Conservation (phyloP, 1,140 invertebrate species). For the Cydia splendana region DNA sequence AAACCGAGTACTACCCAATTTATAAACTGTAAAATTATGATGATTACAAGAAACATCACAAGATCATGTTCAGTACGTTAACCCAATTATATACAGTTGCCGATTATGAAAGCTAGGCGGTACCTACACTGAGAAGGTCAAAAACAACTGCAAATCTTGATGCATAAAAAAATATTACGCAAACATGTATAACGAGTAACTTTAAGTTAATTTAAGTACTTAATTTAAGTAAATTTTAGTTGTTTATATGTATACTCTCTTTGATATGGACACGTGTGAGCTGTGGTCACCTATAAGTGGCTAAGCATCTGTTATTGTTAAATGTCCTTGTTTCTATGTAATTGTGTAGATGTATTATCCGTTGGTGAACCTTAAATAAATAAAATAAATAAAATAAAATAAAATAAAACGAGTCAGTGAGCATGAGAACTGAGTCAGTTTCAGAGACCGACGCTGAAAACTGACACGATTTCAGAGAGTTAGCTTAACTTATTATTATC, state of each 20-base stretch:
- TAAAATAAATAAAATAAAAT: too few species aligned
- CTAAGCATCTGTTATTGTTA: too few species aligned
- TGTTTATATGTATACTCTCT: too few species aligned
- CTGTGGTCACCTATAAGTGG: too few species aligned
- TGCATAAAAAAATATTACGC: not conserved
- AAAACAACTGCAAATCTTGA: not conserved
- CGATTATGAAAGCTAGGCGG: not conserved
- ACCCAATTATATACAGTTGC: slow-evolving; percentile 7
- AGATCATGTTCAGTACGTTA: slow-evolving; percentile 13
- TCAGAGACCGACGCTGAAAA: not conserved
- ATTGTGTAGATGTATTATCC: too few species aligned
- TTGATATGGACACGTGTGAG: too few species aligned
- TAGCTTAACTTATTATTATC: not conserved
- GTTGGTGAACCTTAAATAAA: too few species aligned
- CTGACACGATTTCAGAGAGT: not conserved
- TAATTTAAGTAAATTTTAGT: too few species aligned
- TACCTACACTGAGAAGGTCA: not conserved
- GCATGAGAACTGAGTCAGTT: too few species aligned
- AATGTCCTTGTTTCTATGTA: too few species aligned
- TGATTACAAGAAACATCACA: not conserved
- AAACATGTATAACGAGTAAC: not conserved
- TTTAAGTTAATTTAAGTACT: too few species aligned
- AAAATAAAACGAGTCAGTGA: not conserved
- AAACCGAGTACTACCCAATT: not conserved
- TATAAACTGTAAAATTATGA: not conserved